Conservation (phyloP, 2,113 vertebrate species). For the Nothobranchius kuhntae region DNA sequence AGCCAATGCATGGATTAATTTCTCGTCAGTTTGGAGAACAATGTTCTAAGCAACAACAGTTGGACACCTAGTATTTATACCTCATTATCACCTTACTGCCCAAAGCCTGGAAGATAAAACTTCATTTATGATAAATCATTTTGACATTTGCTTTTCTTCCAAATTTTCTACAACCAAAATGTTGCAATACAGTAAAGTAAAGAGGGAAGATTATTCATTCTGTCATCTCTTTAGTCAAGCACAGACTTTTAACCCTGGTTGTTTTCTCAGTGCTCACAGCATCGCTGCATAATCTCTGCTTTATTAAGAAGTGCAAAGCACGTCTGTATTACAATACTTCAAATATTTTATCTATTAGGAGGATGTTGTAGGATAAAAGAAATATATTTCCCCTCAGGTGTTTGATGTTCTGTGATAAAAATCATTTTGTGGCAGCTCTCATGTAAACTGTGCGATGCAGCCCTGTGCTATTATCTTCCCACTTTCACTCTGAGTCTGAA, state of each 20-base stretch:
- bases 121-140: neutral
- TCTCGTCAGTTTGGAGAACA: no score
- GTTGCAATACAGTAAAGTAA: neutral
- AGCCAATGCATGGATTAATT: no score
- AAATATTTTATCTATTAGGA: conserved; percentile 39
- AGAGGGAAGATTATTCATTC: neutral
- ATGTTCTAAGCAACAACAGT: no score
- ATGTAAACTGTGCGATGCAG: conserved; percentile 25
- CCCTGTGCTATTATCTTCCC: conserved; percentile 27
- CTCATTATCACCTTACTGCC: no score
- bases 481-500: conserved; percentile 32
- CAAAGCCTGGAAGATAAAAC: no score
- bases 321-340: conserved; percentile 10
- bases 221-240: conserved; percentile 28
- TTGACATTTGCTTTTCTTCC: neutral
- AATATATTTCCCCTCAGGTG: conserved; percentile 33
- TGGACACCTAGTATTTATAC: no score
- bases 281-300: conserved; percentile 13
- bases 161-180: conserved; percentile 14
- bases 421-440: conserved; percentile 24
- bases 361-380: conserved; percentile 23
- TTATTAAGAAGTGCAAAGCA: conserved; percentile 20
- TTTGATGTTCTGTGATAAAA: conserved; percentile 44
- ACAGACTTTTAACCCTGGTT: conserved; percentile 21
- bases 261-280: conserved; percentile 9